Evolutionary conservation across 1,140 invertebrate genomes (phyloP).

Genomic region (Zophobas morio): DNA sequence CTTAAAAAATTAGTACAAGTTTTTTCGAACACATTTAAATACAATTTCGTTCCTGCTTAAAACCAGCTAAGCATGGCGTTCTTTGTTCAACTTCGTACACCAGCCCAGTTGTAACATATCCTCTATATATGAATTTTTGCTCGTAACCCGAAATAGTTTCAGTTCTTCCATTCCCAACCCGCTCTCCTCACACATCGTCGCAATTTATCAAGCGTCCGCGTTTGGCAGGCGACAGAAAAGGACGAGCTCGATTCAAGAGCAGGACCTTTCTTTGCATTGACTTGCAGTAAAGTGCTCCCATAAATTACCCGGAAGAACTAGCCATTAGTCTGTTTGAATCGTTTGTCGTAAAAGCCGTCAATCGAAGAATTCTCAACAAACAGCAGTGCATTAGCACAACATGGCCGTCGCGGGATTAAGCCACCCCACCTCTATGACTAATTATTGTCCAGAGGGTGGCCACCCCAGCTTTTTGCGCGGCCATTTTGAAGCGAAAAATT

Average conservation of each 20-base stretch:
- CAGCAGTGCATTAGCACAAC: slow-evolving; percentile 30
- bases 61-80: too few relatives aligned
- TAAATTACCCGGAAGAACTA: slow-evolving; percentile 64
- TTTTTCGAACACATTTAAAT: too few relatives aligned
- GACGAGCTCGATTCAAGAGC: slow-evolving; percentile 49
- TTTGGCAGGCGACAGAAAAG: slow-evolving; percentile 53
- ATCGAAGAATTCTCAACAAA: slow-evolving; percentile 43
- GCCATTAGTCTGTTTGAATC: slow-evolving; percentile 64
- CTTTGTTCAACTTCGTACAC: too few relatives aligned
- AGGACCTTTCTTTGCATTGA: slow-evolving; percentile 62
- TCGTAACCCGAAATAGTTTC: slow-evolving; percentile 21
- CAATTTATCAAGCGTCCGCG: slow-evolving; percentile 54
- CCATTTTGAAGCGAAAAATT: slow-evolving; percentile 43
- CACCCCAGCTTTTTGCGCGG: slow-evolving; percentile 42
- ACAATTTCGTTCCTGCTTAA: too few relatives aligned
- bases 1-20: too few relatives aligned
- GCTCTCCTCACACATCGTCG: slow-evolving; percentile 26
- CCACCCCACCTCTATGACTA: slow-evolving; percentile 63
- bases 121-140: neutral
- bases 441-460: slow-evolving; percentile 63
- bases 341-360: slow-evolving; percentile 49
- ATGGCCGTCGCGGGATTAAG: slow-evolving; percentile 34
- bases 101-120: too few relatives aligned
- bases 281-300: slow-evolving; percentile 60
- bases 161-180: slow-evolving; percentile 5